phyloP scores from a whole-genome alignment of 2,888 invertebrate species.

The Himalopsyche japonica region DNA sequence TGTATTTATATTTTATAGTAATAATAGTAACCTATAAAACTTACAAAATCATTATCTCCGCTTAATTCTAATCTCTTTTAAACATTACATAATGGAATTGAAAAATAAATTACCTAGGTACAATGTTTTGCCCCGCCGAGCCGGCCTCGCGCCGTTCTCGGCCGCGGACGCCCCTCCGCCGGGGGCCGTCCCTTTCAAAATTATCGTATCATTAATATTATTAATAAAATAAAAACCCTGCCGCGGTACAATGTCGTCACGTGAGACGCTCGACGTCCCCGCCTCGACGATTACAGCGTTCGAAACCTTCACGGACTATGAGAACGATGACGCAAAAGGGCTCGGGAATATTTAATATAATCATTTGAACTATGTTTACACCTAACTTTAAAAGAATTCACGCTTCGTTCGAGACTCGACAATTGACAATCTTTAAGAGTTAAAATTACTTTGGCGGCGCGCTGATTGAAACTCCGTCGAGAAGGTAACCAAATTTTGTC shows the following conservation, averaged over 20 bases:
- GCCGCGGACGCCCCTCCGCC: neutral
- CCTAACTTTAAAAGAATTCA: neutral
- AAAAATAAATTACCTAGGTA: slow-evolving; percentile 65
- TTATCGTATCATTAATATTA: neutral
- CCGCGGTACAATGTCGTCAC: neutral
- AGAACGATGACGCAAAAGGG: neutral
- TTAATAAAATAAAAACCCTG: slow-evolving; percentile 12
- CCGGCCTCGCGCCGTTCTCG: slow-evolving; percentile 7
- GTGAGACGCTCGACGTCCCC: too few relatives aligned
- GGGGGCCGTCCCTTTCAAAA: neutral
- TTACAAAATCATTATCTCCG: slow-evolving; percentile 52
- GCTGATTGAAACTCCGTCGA: neutral
- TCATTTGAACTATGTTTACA: neutral
- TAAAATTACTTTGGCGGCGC: neutral
- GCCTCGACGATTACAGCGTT: too few relatives aligned
- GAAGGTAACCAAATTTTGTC: neutral
- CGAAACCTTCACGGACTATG: neutral
- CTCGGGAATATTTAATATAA: neutral
- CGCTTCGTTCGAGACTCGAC: neutral
- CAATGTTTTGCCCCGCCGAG: slow-evolving; percentile 52
- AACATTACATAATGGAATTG: slow-evolving; percentile 62
- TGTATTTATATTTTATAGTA: slow-evolving; percentile 2
- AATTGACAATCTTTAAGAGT: neutral
- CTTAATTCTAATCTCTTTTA: slow-evolving; percentile 53
- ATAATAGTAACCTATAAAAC: slow-evolving; percentile 55